These are phyloP conservation scores for Pterobdella sp. DNA, from an alignment of 2,888 invertebrate species.

Conservation along the genomic window DNA sequence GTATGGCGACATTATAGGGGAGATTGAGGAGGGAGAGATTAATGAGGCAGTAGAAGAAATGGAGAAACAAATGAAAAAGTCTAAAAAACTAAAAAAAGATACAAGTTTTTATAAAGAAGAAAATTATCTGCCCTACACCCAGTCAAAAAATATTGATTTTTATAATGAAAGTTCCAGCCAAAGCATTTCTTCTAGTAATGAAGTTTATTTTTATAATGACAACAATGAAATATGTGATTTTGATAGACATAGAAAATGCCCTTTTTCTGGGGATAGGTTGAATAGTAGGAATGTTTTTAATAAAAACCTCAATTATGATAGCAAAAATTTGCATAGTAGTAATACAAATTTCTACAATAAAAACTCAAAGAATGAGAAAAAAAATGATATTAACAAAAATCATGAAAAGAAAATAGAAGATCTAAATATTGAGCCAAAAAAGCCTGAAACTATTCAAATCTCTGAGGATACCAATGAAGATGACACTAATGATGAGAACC, in stretches of 20 bases:
- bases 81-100: too few relatives aligned
- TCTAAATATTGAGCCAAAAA: too few relatives aligned
- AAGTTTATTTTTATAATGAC: too few relatives aligned
- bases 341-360: neutral
- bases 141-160: too few relatives aligned
- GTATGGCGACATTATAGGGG: neutral
- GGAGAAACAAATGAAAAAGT: neutral
- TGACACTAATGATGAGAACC: neutral
- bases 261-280: neutral
- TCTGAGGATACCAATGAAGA: neutral
- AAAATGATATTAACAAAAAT: neutral
- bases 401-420: neutral
- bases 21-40: conserved; percentile 2
- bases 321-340: neutral
- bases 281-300: neutral
- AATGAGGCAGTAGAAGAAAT: neutral
- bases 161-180: too few relatives aligned
- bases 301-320: neutral
- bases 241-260: too few relatives aligned
- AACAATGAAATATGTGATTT: too few relatives aligned
- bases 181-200: too few relatives aligned
- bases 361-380: neutral
- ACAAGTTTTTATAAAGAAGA: too few relatives aligned
- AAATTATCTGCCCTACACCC: too few relatives aligned
- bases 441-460: too few relatives aligned